These are phyloP conservation scores for Spilogale gracilis DNA, from an alignment of 2,113 vertebrate genomes.

Conservation along the genomic window DNA sequence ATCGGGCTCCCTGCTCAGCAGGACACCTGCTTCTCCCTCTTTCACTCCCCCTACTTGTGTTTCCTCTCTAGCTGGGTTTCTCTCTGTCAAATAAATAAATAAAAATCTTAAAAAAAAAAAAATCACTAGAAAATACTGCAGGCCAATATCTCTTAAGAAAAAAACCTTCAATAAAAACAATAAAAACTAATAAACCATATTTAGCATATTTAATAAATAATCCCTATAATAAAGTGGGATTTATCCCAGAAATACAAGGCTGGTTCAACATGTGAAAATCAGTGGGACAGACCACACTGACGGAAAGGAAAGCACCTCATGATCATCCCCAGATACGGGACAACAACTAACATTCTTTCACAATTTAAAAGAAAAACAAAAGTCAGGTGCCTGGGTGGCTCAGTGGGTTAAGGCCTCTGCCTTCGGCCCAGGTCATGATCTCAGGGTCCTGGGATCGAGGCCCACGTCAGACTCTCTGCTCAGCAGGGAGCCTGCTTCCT, in stretches of 20 bases:
- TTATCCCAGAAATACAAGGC: neutral
- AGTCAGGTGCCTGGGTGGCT: no score
- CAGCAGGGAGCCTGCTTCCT: no score
- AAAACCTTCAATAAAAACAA: conserved; percentile 13
- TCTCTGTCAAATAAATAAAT: no score
- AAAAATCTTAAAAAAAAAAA: neutral
- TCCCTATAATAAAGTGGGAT: neutral
- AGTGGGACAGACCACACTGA: neutral
- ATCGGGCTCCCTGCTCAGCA: no score
- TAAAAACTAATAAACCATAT: conserved; percentile 4
- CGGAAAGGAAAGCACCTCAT: neutral
- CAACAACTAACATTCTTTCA: neutral
- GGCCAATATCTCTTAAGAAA: neutral
- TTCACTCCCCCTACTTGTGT: no score
- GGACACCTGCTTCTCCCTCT: no score
- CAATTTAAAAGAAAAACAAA: neutral
- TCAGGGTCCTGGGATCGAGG: no score
- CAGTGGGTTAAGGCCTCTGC: no score
- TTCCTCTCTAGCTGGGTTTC: no score
- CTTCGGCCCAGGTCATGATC: no score
- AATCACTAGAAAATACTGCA: neutral
- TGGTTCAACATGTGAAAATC: neutral
- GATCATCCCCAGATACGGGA: neutral
- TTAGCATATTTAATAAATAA: neutral
- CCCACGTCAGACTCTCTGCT: no score